Base-by-base conservation (phyloP, 2,888 invertebrate species). In the Pristionchus japonicus region DNA sequence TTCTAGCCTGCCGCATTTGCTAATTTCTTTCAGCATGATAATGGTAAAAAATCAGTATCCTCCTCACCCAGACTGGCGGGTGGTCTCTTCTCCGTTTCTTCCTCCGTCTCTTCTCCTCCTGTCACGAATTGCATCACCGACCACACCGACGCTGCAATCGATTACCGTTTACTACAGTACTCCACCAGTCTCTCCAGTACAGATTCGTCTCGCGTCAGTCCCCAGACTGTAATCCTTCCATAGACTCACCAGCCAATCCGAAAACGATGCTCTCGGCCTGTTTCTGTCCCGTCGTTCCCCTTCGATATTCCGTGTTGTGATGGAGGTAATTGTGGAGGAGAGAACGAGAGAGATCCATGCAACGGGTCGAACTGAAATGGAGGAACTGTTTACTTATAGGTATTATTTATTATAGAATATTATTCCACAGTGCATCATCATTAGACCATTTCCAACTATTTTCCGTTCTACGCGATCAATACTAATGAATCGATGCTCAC, bases 181-280 rank as follows among this genome's bases (percentile, higher is more conserved):
- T 34, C 67, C 31, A 1, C 17, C 20, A 1, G 9, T 67, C 34
- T 15, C 2, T 9, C 15, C 4, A 57, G 17, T 57, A 86, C 49
- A 57, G 0, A 23, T 57, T n/a, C n/a, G n/a, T n/a, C n/a, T n/a
- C n/a, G n/a, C n/a, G n/a, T n/a, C n/a, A n/a, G n/a, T n/a, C n/a
- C n/a, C n/a, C n/a, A n/a, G n/a, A n/a, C n/a, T n/a, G n/a, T n/a
- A n/a, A n/a, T n/a, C n/a, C n/a, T n/a, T n/a, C n/a, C 34, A 80
- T 15, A 23, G 23, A 67, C 86, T 67, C 20, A 96, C 96, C 96
- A 64, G 96, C 96, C 89, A 96, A 95, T 90, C 97, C 97, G 91
- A 97, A 96, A n/a, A 98, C 97, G 91, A 98, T 95, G 91, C 97
- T 97, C 85, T 97, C 97, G 1, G 96, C 95, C 85, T 96, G 95